phyloP scores from a whole-genome alignment of 2,888 invertebrate species.

The Drosophila maculinotata region DNA sequence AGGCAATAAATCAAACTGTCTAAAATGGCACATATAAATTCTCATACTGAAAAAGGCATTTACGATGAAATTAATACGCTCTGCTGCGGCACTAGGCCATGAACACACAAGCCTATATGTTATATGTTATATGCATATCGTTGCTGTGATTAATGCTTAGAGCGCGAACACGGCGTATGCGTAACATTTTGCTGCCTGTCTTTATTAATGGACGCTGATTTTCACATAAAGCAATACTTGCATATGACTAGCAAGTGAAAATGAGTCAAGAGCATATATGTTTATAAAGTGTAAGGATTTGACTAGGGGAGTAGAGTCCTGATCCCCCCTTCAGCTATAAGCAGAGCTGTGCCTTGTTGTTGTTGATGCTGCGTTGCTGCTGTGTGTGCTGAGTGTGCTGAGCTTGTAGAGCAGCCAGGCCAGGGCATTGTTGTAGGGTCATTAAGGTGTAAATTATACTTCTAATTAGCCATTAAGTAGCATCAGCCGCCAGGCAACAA shows the following conservation, averaged over 20 bases:
- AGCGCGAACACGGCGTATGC: constrained; percentile 46
- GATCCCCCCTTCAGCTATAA: not conserved
- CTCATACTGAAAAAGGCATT: constrained; percentile 65
- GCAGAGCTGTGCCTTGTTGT: constrained; percentile 16
- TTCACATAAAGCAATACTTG: constrained; percentile 59
- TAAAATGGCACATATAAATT: constrained; percentile 65
- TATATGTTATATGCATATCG: constrained; percentile 37
- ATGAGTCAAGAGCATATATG: constrained; percentile 11
- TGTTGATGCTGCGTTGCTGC: not conserved
- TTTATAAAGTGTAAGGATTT: constrained; percentile 21
- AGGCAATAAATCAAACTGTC: constrained; percentile 68
- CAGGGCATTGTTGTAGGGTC: constrained; percentile 65
- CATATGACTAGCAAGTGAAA: constrained; percentile 30
- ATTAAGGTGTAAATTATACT: constrained; percentile 82
- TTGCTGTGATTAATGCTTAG: constrained; percentile 69
- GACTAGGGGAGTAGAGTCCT: constrained; percentile 9
- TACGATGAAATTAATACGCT: constrained; percentile 69
- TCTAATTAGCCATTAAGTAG: constrained; percentile 78
- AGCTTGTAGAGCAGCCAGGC: constrained; percentile 21
- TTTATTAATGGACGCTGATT: constrained; percentile 76
- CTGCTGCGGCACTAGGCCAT: constrained; percentile 21
- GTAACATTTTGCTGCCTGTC: constrained; percentile 59
- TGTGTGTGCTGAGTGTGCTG: too few species aligned
- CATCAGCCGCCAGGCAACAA: constrained; percentile 42
- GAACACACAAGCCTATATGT: constrained; percentile 10